Conservation (phyloP, 2,797 vertebrate species). For the Carcharodon carcharias region DNA sequence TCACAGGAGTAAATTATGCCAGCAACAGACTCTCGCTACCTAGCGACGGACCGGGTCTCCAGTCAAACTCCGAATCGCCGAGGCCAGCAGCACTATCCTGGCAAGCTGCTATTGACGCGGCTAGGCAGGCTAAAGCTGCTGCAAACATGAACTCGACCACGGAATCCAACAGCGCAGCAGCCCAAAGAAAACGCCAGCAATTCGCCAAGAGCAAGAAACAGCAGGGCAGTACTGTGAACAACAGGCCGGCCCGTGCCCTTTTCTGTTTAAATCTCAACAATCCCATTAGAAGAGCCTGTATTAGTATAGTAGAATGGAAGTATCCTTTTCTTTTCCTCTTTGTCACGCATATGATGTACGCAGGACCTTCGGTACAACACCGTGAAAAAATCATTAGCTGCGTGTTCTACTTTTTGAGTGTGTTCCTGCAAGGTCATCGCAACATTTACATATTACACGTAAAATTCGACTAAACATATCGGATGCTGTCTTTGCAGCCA, state of each 20-base stretch:
- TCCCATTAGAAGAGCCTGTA: slow-evolving; percentile 97
- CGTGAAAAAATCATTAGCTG: slow-evolving; percentile 7
- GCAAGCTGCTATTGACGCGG: slow-evolving; percentile 87
- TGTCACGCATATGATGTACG: neutral
- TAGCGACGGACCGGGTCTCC: slow-evolving; percentile 84
- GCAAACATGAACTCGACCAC: slow-evolving; percentile 85
- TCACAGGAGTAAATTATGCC: slow-evolving; percentile 92
- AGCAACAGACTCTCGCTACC: slow-evolving; percentile 78
- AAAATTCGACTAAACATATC: neutral
- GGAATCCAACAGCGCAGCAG: slow-evolving; percentile 83
- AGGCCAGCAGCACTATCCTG: slow-evolving; percentile 78
- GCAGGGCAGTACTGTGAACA: slow-evolving; percentile 80
- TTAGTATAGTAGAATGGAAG: slow-evolving; percentile 99
- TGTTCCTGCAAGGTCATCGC: slow-evolving; percentile 25
- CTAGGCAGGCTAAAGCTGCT: slow-evolving; percentile 93
- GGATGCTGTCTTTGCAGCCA: neutral
- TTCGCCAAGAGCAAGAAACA: slow-evolving; percentile 99
- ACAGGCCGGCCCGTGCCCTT: slow-evolving; percentile 85
- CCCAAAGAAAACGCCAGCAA: slow-evolving; percentile 98
- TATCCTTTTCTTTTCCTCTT: slow-evolving; percentile 73
- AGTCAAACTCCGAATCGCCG: slow-evolving; percentile 73
- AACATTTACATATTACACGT: slow-evolving; percentile 13
- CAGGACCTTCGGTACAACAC: neutral
- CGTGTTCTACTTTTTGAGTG: slow-evolving; percentile 10
- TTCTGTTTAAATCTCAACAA: slow-evolving; percentile 98